Percentiles rank a stretch among this genome's conserved stretches.
These are phyloP conservation scores for Xenopus borealis DNA, from an alignment of 2,113 vertebrate genomes.

Conservation along the genomic window DNA sequence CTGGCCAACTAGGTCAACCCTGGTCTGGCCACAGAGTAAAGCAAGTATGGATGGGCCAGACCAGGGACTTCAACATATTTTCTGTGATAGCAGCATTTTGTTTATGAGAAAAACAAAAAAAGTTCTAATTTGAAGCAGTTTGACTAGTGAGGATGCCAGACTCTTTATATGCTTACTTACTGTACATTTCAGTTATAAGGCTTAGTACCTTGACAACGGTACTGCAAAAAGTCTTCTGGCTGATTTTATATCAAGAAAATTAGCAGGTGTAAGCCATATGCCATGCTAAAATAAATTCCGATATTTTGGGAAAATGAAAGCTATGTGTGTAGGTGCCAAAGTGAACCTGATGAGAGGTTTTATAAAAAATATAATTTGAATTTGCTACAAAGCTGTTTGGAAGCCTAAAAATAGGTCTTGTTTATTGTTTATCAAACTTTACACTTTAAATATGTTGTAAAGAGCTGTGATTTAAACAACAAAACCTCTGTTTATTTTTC, in stretches of 20 bases:
- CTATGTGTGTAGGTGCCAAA: constrained; percentile 40
- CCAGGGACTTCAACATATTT: no score
- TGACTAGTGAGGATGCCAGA: no score
- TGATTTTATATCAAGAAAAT: constrained; percentile 19
- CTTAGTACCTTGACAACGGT: no score
- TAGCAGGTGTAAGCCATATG: constrained; percentile 37
- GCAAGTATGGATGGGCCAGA: no score
- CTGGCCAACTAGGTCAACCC: no score
- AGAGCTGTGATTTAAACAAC: constrained; percentile 1
- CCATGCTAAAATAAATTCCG: constrained; percentile 27
- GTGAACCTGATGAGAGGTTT: constrained; percentile 16
- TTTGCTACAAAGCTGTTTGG: constrained; percentile 32
- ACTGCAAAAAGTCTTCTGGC: not conserved
- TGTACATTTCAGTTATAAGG: no score
- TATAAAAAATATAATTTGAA: constrained; percentile 27
- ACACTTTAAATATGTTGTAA: constrained; percentile 23
- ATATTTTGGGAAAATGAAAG: constrained; percentile 42
- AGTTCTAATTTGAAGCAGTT: no score
- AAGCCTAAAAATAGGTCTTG: constrained; percentile 28
- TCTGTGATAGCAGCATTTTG: no score
- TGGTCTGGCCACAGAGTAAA: no score
- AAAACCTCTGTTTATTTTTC: not conserved
- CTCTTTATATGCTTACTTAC: no score
- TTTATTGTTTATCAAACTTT: constrained; percentile 34
- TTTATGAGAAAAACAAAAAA: no score